phyloP scores from a whole-genome alignment of 2,888 invertebrate genomes.

The Neoaliturus tenellus region DNA sequence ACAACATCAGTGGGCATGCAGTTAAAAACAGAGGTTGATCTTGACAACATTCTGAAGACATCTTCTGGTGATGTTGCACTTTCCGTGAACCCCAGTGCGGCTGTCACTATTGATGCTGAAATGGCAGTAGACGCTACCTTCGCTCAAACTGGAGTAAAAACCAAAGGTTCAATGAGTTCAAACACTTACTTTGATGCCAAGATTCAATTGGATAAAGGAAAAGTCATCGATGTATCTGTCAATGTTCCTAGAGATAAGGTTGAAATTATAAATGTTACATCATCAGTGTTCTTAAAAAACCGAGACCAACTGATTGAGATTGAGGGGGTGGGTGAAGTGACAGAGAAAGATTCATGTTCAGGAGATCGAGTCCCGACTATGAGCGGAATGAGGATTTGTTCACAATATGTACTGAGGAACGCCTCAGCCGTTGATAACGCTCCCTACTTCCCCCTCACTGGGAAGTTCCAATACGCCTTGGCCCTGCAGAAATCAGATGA shows the following conservation, averaged over 20 bases:
- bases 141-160: constrained; percentile 85
- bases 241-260: constrained; percentile 88
- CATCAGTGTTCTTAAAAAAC: constrained; percentile 81
- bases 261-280: constrained; percentile 87
- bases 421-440: constrained; percentile 71
- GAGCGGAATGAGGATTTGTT: constrained; percentile 85
- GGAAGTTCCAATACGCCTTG: constrained; percentile 84
- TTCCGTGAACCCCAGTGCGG: constrained; percentile 77
- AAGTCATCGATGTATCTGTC: constrained; percentile 82
- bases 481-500: constrained; percentile 87
- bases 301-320: constrained; percentile 64
- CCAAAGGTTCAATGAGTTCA: constrained; percentile 88
- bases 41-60: constrained; percentile 21
- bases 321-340: constrained; percentile 73
- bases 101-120: constrained; percentile 86
- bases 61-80: constrained; percentile 15
- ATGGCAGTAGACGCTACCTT: constrained; percentile 90
- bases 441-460: constrained; percentile 79
- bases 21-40: constrained; percentile 72
- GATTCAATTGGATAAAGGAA: constrained; percentile 81
- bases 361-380: constrained; percentile 35
- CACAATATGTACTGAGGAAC: constrained; percentile 75
- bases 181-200: constrained; percentile 86
- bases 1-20: constrained; percentile 90
- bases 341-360: constrained; percentile 69